A percentile compares a stretch with the other conserved stretches of the same genome.
phyloP scores from a whole-genome alignment of 2,888 invertebrate genomes.

The Pseudococcus jackbeardsleyi region DNA sequence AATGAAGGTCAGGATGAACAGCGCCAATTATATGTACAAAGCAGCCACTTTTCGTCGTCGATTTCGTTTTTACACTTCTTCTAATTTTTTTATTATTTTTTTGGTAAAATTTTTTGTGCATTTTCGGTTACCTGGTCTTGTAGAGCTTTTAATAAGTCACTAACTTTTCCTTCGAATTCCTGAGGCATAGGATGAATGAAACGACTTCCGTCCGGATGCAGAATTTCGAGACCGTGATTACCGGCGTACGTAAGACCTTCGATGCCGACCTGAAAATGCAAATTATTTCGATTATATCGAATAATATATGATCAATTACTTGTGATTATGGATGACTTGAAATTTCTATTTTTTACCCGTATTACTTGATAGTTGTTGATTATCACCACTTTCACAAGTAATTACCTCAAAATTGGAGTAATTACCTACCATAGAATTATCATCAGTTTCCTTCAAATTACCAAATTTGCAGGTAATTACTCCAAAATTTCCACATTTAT shows the following conservation, averaged over 20 bases:
- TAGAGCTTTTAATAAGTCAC: constrained; percentile 80
- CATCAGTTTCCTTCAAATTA: background rate
- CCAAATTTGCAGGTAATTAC: background rate
- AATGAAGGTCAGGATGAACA: background rate
- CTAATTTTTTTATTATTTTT: background rate
- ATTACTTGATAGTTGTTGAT: background rate
- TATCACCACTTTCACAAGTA: background rate
- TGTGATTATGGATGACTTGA: background rate
- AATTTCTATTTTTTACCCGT: background rate
- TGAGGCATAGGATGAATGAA: constrained; percentile 93
- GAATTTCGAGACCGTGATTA: constrained; percentile 88
- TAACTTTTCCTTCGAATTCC: constrained; percentile 85
- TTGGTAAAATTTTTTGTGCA: constrained; percentile 35
- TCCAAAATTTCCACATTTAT: background rate
- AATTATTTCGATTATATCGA: background rate
- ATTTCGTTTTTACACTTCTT: background rate
- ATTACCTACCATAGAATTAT: no score
- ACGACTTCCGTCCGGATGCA: constrained; percentile 91
- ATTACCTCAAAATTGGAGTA: no score
- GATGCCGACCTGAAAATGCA: constrained; percentile 79
- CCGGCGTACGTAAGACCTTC: constrained; percentile 93
- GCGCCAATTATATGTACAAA: background rate
- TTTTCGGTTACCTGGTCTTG: constrained; percentile 79
- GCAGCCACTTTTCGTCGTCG: background rate
- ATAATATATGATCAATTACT: background rate